Base-by-base conservation (phyloP, 2,113 vertebrate genomes). In the Phoenicopterus ruber region DNA sequence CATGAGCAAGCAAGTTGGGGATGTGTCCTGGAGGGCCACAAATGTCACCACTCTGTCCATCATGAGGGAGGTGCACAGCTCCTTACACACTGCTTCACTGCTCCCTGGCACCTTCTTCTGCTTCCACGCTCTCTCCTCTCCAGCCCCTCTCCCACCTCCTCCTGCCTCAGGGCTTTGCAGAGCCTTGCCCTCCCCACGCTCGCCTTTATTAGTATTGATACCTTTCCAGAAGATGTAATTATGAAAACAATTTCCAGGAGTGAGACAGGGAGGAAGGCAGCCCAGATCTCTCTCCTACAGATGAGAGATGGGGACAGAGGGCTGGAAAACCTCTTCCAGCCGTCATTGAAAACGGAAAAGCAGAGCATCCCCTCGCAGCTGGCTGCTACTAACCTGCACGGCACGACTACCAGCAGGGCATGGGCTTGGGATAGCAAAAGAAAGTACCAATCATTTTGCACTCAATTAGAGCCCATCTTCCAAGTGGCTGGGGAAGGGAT, bases 401-500 rank as follows among this genome's bases (percentile, higher is more conserved):
- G 49, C 46, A 67, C 0, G 2, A 42, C 86, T 0, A 1, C 52
- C 52, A 84, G 77, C 31, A 69, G 78, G 83, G 65, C 91, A 77
- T 4, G 42, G 46, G 63, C 55, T 87, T 4, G 3, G 74, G 88
- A 82, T 15, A 82, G 57, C 71, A 84, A 66, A 88, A 92, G 86
- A 92, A 88, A 82, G 70, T 66, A 80, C 15, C 65, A 81, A 54
- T 57, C 73, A 77, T 97, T 96, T 96, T 95, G 93, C 83, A 95
- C 77, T 87, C 80, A 82, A 91, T 94, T 92, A 96, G 66, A 88
- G 78, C 59, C 76, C 62, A 46, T 92, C 84, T 77, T 94, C 72
- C 0, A 0, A 85, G 87, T 0, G 0, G 36, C 66, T 61, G 40
- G 31, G 61, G 73, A 89, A 89, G 13, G 78, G 58, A 85, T 96